Percentiles rank a stretch among this genome's conserved stretches.
Conservation (phyloP, 1,140 invertebrate genomes). For the Ptiloglossa arizonensis region DNA sequence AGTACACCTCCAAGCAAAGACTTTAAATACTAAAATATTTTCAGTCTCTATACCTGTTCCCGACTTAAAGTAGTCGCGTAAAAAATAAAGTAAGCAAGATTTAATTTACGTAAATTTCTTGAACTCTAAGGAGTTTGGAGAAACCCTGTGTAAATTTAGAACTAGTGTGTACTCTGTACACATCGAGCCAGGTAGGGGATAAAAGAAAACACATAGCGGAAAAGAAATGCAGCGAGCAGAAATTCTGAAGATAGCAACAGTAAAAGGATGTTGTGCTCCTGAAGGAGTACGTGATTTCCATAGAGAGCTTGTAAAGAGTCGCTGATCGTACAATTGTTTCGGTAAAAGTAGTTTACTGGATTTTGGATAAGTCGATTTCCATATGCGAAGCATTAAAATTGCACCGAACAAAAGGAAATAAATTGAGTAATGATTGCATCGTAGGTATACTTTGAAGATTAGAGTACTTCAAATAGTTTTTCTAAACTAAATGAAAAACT, state of each 20-base stretch:
- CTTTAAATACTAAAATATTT: no score
- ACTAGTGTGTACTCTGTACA: neutral
- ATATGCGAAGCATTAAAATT: neutral
- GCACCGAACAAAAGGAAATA: no score
- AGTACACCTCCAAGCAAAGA: no score
- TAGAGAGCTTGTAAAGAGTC: neutral
- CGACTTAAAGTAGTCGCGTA: no score
- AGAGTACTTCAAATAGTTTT: no score
- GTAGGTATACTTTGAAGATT: no score
- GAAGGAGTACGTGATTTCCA: neutral
- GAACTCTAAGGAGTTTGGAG: neutral
- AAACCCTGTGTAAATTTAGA: neutral
- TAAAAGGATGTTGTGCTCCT: neutral
- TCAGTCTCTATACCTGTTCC: no score
- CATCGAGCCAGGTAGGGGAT: neutral
- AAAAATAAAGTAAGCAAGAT: neutral
- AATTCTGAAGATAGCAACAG: conserved; percentile 1
- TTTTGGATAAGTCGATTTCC: neutral
- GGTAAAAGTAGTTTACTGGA: neutral
- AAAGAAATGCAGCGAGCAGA: neutral
- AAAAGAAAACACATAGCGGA: neutral
- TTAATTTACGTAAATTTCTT: neutral
- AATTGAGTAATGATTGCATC: no score
- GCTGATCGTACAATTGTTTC: neutral
- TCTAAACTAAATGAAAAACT: no score